A percentile compares a stretch with the other conserved stretches of the same genome.
phyloP scores from a whole-genome alignment of 2,797 vertebrate genomes.

The Gymnopithys bicolor region DNA sequence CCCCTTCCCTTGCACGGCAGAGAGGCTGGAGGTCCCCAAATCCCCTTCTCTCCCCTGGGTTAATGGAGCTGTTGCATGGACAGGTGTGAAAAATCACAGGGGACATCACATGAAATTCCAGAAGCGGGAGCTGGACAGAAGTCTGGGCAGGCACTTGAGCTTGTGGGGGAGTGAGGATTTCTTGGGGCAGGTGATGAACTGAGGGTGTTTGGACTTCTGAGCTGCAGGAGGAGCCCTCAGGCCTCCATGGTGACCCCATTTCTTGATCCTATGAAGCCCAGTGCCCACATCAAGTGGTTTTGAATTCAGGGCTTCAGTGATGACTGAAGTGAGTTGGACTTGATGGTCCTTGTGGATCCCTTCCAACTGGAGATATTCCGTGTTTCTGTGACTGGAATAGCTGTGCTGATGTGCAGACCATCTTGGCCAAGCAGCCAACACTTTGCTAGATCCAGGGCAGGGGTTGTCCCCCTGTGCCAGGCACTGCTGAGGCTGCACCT shows the following conservation, averaged over 20 bases:
- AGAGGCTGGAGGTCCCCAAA: rapidly evolving
- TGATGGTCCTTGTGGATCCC: not conserved
- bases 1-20: not conserved
- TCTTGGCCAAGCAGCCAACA: not conserved
- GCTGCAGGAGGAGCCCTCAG: not conserved
- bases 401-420: not conserved
- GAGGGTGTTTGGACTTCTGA: not conserved
- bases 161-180: not conserved
- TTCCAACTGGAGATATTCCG: not conserved
- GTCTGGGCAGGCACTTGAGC: not conserved
- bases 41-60: rapidly evolving
- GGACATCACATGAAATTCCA: not conserved
- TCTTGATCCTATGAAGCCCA: not conserved
- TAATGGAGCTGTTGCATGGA: rapidly evolving
- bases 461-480: not conserved
- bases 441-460: not conserved
- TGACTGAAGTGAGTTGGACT: not conserved
- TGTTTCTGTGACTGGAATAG: rapidly evolving
- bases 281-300: rapidly evolving
- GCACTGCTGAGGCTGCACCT: not conserved
- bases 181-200: not conserved
- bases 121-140: not conserved
- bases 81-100: rapidly evolving
- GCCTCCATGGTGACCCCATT: not conserved
- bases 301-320: not conserved